Conservation (phyloP, 2,797 vertebrate genomes). For the Picus viridis region DNA sequence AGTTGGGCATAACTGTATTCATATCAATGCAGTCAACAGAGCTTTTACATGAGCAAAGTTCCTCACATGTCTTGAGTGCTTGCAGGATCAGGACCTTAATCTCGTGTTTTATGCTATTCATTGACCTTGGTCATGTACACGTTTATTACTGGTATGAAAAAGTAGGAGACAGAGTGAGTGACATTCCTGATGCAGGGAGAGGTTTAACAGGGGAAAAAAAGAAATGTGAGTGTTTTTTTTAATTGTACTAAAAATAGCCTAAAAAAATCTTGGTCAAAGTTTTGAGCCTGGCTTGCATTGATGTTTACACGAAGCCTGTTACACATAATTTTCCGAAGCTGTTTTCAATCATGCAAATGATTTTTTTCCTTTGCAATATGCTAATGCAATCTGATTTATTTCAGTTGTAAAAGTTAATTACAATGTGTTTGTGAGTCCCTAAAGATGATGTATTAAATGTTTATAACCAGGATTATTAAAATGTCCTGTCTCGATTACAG, state of each 20-base stretch:
- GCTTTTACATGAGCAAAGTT: slow-evolving; percentile 45
- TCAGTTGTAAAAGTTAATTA: slow-evolving; percentile 97
- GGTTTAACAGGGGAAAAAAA: slow-evolving; percentile 34
- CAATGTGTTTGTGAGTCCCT: slow-evolving; percentile 93
- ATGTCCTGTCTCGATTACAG: slow-evolving; percentile 92
- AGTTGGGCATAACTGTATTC: slow-evolving; percentile 33
- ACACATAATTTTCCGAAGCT: slow-evolving; percentile 88
- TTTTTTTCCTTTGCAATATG: slow-evolving; percentile 92
- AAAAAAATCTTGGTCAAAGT: slow-evolving; percentile 69
- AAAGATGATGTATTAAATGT: slow-evolving; percentile 95
- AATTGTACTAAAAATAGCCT: slow-evolving; percentile 61
- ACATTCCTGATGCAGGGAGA: slow-evolving; percentile 50
- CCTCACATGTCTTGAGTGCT: slow-evolving; percentile 32
- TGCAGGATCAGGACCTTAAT: slow-evolving; percentile 69
- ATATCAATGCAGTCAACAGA: neutral
- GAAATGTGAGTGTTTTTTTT: slow-evolving; percentile 13
- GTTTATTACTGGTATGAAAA: slow-evolving; percentile 61
- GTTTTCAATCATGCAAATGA: slow-evolving; percentile 97
- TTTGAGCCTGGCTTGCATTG: slow-evolving; percentile 52
- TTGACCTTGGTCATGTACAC: slow-evolving; percentile 64
- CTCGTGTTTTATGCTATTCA: slow-evolving; percentile 62
- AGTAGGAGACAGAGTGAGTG: slow-evolving; percentile 46
- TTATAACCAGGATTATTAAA: slow-evolving; percentile 96
- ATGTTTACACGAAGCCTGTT: slow-evolving; percentile 76
- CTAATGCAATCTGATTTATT: slow-evolving; percentile 94